Conservation (phyloP, 2,797 vertebrate genomes). For the Notamacropus eugenii region DNA sequence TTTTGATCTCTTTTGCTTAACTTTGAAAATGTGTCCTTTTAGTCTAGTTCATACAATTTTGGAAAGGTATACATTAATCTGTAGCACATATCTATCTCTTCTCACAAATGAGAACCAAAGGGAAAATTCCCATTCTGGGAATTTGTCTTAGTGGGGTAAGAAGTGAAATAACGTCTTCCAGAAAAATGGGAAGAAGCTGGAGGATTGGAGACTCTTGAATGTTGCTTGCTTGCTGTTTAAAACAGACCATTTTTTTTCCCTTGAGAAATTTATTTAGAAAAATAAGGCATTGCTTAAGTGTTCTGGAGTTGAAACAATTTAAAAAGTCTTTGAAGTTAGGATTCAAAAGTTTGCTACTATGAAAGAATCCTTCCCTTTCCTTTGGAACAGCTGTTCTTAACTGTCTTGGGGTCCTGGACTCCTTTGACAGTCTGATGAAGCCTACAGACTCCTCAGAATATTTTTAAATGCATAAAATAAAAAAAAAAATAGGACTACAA, state of each 20-base stretch:
- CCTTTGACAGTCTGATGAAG: background rate
- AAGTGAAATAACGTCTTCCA: background rate
- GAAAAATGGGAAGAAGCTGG: background rate
- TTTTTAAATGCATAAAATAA: background rate
- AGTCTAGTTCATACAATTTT: conserved; percentile 55
- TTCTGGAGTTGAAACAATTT: background rate
- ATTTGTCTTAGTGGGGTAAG: conserved; percentile 11
- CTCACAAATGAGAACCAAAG: conserved; percentile 39
- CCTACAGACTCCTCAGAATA: background rate
- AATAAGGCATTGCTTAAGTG: conserved; percentile 9
- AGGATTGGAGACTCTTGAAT: background rate
- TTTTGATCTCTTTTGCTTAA: conserved; percentile 44
- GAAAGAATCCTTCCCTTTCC: conserved; percentile 8
- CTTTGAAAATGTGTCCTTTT: conserved; percentile 66
- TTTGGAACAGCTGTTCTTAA: conserved; percentile 15
- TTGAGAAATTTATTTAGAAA: conserved; percentile 23
- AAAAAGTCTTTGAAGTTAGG: conserved; percentile 27
- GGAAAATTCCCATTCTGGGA: conserved; percentile 25
- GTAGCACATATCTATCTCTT: conserved; percentile 2
- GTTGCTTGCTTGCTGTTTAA: background rate
- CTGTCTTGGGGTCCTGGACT: background rate
- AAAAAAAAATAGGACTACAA: background rate
- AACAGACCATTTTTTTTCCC: conserved; percentile 17
- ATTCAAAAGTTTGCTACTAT: conserved; percentile 35
- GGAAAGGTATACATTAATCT: conserved; percentile 47